Percentiles rank a stretch among this genome's conserved stretches.
These are phyloP conservation scores for Chinchilla lanigera DNA, from an alignment of 2,113 vertebrate genomes.

Conservation along the genomic window DNA sequence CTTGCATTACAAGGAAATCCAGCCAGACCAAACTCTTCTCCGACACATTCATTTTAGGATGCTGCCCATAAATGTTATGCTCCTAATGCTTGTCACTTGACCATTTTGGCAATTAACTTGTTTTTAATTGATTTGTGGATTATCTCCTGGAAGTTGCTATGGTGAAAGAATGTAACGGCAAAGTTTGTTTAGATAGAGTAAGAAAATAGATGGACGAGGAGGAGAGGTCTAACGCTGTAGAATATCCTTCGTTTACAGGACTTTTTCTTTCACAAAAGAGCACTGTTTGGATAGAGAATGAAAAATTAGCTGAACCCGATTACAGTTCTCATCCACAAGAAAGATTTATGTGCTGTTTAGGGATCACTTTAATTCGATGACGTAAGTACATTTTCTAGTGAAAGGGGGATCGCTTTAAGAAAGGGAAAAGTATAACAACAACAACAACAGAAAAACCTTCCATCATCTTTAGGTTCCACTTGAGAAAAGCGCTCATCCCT, in stretches of 20 bases:
- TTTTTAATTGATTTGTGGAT: slow-evolving; percentile 66
- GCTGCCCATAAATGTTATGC: slow-evolving; percentile 65
- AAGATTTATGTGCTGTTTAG: slow-evolving; percentile 68
- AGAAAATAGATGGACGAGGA: slow-evolving; percentile 29
- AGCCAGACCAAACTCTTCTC: slow-evolving; percentile 35
- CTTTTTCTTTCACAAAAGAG: slow-evolving; percentile 32
- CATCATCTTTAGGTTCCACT: slow-evolving; percentile 15
- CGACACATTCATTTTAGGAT: slow-evolving; percentile 54
- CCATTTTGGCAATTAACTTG: slow-evolving; percentile 56
- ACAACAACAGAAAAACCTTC: neutral
- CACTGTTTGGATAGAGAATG: slow-evolving; percentile 64
- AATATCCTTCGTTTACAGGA: slow-evolving; percentile 17
- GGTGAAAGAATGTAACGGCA: slow-evolving; percentile 40
- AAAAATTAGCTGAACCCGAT: slow-evolving; percentile 64
- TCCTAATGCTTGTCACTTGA: slow-evolving; percentile 58
- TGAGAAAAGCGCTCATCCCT: neutral
- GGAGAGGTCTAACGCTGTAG: slow-evolving; percentile 29
- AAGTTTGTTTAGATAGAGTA: slow-evolving; percentile 55
- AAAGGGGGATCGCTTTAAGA: neutral
- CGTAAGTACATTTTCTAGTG: slow-evolving; percentile 62
- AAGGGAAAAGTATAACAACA: neutral
- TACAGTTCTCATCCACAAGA: slow-evolving; percentile 55
- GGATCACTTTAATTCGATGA: slow-evolving; percentile 54
- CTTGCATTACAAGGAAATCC: slow-evolving; percentile 28
- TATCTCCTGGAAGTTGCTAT: slow-evolving; percentile 49